A percentile compares a stretch with the other conserved stretches of the same genome.
These are phyloP conservation scores for Arenaria interpres DNA, from an alignment of 2,113 vertebrate genomes.

Conservation along the genomic window DNA sequence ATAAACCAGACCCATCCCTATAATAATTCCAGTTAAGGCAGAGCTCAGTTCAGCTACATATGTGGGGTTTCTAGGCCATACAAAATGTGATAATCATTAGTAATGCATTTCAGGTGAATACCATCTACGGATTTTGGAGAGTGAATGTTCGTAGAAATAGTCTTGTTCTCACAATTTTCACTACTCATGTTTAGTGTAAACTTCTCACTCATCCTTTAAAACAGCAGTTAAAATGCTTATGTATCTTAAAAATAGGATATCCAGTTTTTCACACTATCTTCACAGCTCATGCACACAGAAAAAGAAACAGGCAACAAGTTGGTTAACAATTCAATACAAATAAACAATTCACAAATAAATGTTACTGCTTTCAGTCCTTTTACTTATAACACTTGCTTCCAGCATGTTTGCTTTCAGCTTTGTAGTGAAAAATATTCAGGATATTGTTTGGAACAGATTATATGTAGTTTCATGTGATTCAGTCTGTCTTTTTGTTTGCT, in stretches of 20 bases:
- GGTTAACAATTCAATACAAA: background rate
- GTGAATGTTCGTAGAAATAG: background rate
- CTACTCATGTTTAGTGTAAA: background rate
- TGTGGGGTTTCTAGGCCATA: background rate
- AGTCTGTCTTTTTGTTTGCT: background rate
- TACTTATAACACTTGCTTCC: background rate
- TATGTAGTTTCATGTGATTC: background rate
- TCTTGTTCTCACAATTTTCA: background rate
- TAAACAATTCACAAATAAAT: constrained; percentile 7
- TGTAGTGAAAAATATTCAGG: background rate
- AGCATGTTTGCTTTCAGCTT: background rate
- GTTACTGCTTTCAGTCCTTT: background rate
- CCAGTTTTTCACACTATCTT: background rate
- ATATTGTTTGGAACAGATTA: background rate
- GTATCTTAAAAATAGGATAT: background rate
- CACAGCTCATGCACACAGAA: background rate
- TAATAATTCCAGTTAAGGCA: background rate
- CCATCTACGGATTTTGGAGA: background rate
- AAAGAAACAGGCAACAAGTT: background rate
- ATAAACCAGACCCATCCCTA: background rate
- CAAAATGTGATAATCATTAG: background rate
- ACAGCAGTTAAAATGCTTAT: background rate
- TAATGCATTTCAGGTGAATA: background rate
- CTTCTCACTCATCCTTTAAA: background rate
- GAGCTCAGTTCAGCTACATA: background rate